Base-by-base conservation (phyloP, 2,113 vertebrate species). In the Hippoglossus stenolepis region DNA sequence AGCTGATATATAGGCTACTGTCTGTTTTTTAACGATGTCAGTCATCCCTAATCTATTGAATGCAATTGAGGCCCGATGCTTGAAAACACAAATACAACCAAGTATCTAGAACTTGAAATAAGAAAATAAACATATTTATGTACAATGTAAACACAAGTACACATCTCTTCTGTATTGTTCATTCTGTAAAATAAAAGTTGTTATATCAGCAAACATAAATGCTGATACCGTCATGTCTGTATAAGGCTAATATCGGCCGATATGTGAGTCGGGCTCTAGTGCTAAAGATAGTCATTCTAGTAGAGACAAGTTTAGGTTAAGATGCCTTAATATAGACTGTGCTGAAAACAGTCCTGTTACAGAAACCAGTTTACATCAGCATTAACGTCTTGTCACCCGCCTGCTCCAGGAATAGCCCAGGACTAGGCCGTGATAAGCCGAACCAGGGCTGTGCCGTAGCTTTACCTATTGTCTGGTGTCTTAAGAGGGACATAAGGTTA, bases 391-490 rank as follows among this genome's bases (percentile, higher is more conserved):
- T 12, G 15, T 54, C 51, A 71, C 58, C 75, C 9, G 63, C 61
- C 77, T 65, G 28, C 40, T 77, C 54, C 15, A 40, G 61, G 62
- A 58, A 38, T 10, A 0, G 70, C 59, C 54, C 15, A 31, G 61
- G 62, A 58, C 28, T 10, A 0, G 73, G 65, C 75, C 17, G 20
- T 66, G 64, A 82, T 62, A 72, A 71, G 74, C 23, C 59, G 69
- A 62, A 70, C 45, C 5, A 0, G 28, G 51, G 68, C 67, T 69
- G 51, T 15, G 51, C 56, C 20, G 4, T 14, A 56, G 28, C 54
- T 81, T 84, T 24, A 76, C 13, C n/a, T 70, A 64, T 76, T 76
- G 79, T 83, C 57, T 83, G 60, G 4, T 35, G 8, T 77, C 45
- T 58, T 84, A 45, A 87, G 35, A 69, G 35, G 9, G 15, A 18